Evolutionary conservation across 2,888 invertebrate species (phyloP).

Genomic region (Hydroisotoma schaefferi): DNA sequence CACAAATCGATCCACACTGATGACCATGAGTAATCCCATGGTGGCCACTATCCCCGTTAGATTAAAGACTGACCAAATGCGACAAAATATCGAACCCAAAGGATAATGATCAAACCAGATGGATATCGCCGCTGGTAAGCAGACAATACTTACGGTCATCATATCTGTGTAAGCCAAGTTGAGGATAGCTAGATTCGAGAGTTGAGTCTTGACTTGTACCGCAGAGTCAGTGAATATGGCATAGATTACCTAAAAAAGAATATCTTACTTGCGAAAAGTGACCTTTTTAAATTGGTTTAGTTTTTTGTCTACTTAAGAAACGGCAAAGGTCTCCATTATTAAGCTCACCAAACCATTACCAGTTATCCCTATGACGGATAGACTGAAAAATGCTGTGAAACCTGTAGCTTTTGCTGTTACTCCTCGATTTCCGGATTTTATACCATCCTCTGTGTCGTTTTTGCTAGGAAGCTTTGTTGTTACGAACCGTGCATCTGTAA

Average conservation of each 20-base stretch:
- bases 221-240: slow-evolving; percentile 18
- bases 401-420: slow-evolving; percentile 1
- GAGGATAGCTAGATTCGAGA: slow-evolving; percentile 19
- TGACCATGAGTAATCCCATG: slow-evolving; percentile 10
- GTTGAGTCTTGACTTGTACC: slow-evolving; percentile 18
- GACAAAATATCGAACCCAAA: slow-evolving; percentile 12
- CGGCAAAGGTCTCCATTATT: neutral
- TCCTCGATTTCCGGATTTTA: too few relatives aligned
- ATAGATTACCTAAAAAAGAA: slow-evolving; percentile 17
- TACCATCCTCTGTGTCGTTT: too few relatives aligned
- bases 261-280: neutral
- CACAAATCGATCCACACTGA: slow-evolving; percentile 20
- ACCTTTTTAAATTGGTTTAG: neutral
- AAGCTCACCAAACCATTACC: slow-evolving; percentile 8
- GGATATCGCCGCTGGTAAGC: slow-evolving; percentile 16
- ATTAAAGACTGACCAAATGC: slow-evolving; percentile 14
- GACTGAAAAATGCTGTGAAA: slow-evolving; percentile 2
- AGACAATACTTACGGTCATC: slow-evolving; percentile 15
- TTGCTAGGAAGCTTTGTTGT: too few relatives aligned
- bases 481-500: too few relatives aligned
- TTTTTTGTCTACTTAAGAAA: neutral
- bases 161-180: slow-evolving; percentile 24
- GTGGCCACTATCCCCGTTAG: slow-evolving; percentile 17
- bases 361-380: slow-evolving; percentile 15
- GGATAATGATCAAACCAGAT: slow-evolving; percentile 18